Percentiles rank a stretch among this genome's conserved stretches.
These are phyloP conservation scores for Mesochorus sp. DNA, from an alignment of 2,888 invertebrate species.

Conservation along the genomic window DNA sequence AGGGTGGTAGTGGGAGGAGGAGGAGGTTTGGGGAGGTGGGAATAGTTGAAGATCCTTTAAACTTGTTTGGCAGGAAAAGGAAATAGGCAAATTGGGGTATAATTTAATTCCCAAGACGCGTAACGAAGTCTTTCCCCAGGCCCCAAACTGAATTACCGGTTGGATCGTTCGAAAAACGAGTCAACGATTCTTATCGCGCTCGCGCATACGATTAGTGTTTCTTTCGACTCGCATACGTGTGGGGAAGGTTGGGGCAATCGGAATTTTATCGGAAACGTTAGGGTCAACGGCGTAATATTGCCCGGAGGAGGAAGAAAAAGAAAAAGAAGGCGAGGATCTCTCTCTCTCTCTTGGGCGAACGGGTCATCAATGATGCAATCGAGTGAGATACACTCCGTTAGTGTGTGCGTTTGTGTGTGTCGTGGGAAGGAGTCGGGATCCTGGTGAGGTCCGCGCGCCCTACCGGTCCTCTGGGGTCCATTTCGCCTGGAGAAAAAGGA, in stretches of 20 bases:
- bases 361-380: slow-evolving; percentile 79
- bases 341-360: slow-evolving; percentile 4
- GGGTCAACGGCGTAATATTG: neutral
- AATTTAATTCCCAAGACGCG: slow-evolving; percentile 33
- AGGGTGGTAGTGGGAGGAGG: neutral
- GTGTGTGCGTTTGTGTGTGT: slow-evolving; percentile 27
- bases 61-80: slow-evolving; percentile 41
- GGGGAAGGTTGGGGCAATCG: slow-evolving; percentile 44
- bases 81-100: slow-evolving; percentile 58
- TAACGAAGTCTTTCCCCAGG: slow-evolving; percentile 28
- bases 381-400: slow-evolving; percentile 76
- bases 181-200: too few relatives aligned
- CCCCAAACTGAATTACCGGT: slow-evolving; percentile 2
- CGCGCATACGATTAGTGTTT: slow-evolving; percentile 1
- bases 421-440: slow-evolving; percentile 59
- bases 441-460: slow-evolving; percentile 57
- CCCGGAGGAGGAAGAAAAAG: slow-evolving; percentile 24
- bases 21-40: neutral
- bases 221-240: neutral
- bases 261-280: slow-evolving; percentile 25
- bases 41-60: slow-evolving; percentile 40
- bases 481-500: slow-evolving; percentile 72
- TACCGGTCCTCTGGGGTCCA: slow-evolving; percentile 78
- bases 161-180: too few relatives aligned
- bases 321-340: slow-evolving; percentile 18